A percentile compares a stretch with the other conserved stretches of the same genome.
Evolutionary conservation across 2,797 vertebrate genomes (phyloP).

Genomic region (Centropyge bicolor): DNA sequence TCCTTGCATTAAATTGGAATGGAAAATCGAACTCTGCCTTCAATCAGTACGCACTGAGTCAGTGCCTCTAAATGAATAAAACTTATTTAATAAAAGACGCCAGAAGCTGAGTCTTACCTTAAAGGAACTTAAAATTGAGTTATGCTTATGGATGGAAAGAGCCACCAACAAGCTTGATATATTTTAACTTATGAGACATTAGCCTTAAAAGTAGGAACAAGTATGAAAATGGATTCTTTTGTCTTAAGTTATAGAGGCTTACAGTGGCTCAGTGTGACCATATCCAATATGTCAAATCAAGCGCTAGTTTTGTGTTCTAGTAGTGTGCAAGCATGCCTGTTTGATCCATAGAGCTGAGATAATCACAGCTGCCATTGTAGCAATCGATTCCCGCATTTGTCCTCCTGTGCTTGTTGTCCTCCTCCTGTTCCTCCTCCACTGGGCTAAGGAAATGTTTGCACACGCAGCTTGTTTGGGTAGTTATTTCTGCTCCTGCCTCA

Average conservation of each 20-base stretch:
- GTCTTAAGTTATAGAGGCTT: not conserved
- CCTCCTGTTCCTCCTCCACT: conserved; percentile 33
- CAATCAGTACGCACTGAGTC: conserved; percentile 4
- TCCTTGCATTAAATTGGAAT: conserved; percentile 3
- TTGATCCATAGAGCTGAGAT: conserved; percentile 50
- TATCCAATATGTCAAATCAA: conserved; percentile 34
- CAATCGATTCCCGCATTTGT: conserved; percentile 57
- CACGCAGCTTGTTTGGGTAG: conserved; percentile 59
- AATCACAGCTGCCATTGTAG: conserved; percentile 40
- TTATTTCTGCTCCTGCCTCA: conserved; percentile 70
- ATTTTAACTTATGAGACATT: not conserved
- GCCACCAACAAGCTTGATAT: not conserved
- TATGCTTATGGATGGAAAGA: not conserved
- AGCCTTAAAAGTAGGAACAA: not conserved
- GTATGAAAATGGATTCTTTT: conserved; percentile 18
- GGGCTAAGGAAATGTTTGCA: conserved; percentile 56
- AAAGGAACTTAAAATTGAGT: not conserved
- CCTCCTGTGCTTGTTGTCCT: conserved; percentile 46
- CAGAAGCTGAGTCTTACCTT: conserved; percentile 5
- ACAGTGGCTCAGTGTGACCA: not conserved
- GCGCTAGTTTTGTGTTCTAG: not conserved
- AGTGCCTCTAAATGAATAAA: conserved; percentile 16
- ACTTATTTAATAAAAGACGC: conserved; percentile 3
- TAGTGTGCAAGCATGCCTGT: conserved; percentile 33
- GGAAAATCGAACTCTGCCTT: not conserved